phyloP scores from a whole-genome alignment of 1,140 invertebrate species.

The Trialeurodes vaporariorum region DNA sequence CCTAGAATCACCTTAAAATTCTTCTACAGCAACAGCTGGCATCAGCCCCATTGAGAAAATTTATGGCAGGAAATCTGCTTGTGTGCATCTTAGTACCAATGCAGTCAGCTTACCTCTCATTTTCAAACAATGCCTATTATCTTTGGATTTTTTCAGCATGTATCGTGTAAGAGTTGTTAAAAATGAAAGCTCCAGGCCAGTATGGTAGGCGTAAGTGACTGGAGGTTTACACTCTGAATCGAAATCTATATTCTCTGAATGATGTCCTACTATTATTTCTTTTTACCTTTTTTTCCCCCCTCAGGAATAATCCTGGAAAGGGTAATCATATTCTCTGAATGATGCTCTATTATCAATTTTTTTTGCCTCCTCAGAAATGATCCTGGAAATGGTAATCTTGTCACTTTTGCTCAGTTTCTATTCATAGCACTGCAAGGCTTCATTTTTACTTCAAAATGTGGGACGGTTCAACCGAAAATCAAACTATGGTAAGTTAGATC shows the following conservation, averaged over 20 bases:
- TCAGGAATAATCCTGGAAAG: not conserved
- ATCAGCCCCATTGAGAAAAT: too few relatives aligned
- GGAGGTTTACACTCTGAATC: constrained; percentile 2
- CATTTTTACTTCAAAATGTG: constrained; percentile 75
- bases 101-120: too few relatives aligned
- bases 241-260: constrained; percentile 2
- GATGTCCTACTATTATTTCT: not conserved
- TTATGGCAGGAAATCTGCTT: too few relatives aligned
- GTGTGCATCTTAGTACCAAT: too few relatives aligned
- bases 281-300: not conserved
- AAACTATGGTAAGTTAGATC: constrained; percentile 39
- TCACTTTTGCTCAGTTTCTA: constrained; percentile 87
- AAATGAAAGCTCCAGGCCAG: not conserved
- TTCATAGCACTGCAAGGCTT: constrained; percentile 88
- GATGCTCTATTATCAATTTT: too few relatives aligned
- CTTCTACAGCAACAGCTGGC: too few relatives aligned
- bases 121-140: too few relatives aligned
- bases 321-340: too few relatives aligned
- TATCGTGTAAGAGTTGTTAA: too few relatives aligned
- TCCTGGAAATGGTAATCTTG: constrained; percentile 82
- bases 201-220: not conserved
- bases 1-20: too few relatives aligned
- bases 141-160: too few relatives aligned
- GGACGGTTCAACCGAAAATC: constrained; percentile 58
- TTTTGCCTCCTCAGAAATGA: constrained; percentile 55